Evolutionary conservation across 2,113 vertebrate genomes (phyloP), one percentile per base, ranked within the genome.

Genomic region (Tapirus terrestris): DNA sequence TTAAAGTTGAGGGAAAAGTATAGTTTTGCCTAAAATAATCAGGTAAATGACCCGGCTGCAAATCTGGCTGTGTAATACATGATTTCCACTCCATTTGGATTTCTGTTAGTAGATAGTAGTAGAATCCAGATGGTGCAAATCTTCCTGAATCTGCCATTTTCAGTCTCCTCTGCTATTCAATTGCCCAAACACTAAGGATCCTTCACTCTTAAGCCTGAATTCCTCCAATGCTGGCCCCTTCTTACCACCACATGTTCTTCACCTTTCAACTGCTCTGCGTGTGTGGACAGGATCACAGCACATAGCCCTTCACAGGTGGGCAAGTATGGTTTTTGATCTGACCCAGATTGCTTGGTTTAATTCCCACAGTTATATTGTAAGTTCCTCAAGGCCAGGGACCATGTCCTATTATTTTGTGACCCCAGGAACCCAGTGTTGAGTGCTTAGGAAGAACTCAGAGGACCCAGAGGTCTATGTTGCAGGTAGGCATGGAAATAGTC

Each of bases 11-110:
- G 12, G 31, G 76, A 86, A 77, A 83, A 68, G 7, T 56, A 0
- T 43, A 79, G 4, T 77, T 97, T 90, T 95, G 13, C 33, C 36
- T 70, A 61, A 88, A 85, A 93, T 89, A 91, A 5, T 67, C 33
- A 67, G 39, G 31, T 85, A 67, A 89, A 60, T 77, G 91, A 84
- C 17, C 21, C 33, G 67, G 4, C 16, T 72, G 31, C 48, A 72
- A 56, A 65, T 81, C 39, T 87, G 39, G 25, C 43, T 77, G 11
- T 45, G 3, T 43, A 63, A 31, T 70, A 23, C 13, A 1, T 17
- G 6, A 33, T 89, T 96, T 93, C 75, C 7, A 53, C 56, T n/a
- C 36, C 2, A 39, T 82, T 75, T 92, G 70, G 11, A 65, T 87
- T 63, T 85, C 88, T 61, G 86, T 80, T 77, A 63, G 12, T 67